Conservation (phyloP, 2,888 invertebrate genomes). For the Hipparchia semele region DNA sequence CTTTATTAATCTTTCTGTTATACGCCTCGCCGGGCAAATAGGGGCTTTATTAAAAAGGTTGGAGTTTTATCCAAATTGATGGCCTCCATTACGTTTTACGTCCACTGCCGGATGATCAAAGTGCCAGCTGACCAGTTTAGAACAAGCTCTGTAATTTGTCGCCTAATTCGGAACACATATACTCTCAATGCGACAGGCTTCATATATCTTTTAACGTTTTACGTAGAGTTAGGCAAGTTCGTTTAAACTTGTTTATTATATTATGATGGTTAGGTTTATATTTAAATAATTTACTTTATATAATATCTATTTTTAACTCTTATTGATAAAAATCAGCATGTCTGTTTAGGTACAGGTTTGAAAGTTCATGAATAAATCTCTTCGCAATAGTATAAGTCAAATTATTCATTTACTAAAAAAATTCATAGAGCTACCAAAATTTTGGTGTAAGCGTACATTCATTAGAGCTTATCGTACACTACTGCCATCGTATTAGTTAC, state of each 20-base stretch:
- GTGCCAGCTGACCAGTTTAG: slow-evolving; percentile 40
- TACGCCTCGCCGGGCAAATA: slow-evolving; percentile 40
- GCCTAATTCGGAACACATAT: slow-evolving; percentile 30
- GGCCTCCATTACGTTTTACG: slow-evolving; percentile 41
- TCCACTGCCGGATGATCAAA: slow-evolving; percentile 40
- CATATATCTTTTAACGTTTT: slow-evolving; percentile 25
- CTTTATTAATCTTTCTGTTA: slow-evolving; percentile 42
- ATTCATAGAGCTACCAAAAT: too few relatives aligned
- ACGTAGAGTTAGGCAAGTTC: slow-evolving; percentile 2
- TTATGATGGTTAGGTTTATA: background rate
- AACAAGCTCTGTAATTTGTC: slow-evolving; percentile 39
- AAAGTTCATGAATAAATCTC: too few relatives aligned
- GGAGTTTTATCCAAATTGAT: slow-evolving; percentile 42
- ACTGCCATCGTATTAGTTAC: too few relatives aligned
- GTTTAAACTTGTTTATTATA: background rate
- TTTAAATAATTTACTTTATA: background rate
- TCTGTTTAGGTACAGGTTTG: too few relatives aligned
- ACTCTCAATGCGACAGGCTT: slow-evolving; percentile 22
- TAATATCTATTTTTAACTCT: too few relatives aligned
- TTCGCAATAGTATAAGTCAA: too few relatives aligned
- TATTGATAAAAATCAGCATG: background rate
- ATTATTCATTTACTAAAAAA: too few relatives aligned
- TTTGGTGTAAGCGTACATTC: too few relatives aligned
- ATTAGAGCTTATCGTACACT: too few relatives aligned
- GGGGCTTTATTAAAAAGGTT: slow-evolving; percentile 43